Percentiles rank a stretch among this genome's conserved stretches.
These are phyloP conservation scores for Drosophila erecta DNA, from an alignment of 1,140 invertebrate species.

Conservation along the genomic window DNA sequence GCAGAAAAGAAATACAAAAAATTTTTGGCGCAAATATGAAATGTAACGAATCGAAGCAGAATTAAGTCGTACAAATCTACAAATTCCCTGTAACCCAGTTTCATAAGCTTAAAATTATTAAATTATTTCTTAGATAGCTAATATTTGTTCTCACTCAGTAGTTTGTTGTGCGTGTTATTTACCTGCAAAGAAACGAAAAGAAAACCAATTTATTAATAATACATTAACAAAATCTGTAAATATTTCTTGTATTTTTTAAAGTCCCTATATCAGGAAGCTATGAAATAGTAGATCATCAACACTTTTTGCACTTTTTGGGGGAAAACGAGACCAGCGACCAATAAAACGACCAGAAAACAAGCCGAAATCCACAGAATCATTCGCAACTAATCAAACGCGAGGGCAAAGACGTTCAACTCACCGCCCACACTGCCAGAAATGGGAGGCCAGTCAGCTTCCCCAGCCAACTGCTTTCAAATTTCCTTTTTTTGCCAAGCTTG, in stretches of 20 bases:
- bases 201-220: not conserved
- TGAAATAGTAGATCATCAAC: too few relatives aligned
- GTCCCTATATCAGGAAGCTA: too few relatives aligned
- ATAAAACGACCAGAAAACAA: not conserved
- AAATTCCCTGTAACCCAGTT: too few relatives aligned
- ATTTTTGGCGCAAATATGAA: not conserved
- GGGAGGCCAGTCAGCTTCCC: not conserved
- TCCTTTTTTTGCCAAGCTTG: constrained; percentile 8
- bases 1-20: not conserved
- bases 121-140: too few relatives aligned
- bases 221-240: too few relatives aligned
- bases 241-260: too few relatives aligned
- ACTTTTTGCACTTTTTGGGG: too few relatives aligned
- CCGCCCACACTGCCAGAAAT: constrained; percentile 31
- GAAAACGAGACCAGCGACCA: not conserved
- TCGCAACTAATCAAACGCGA: constrained; percentile 65
- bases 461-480: too few relatives aligned
- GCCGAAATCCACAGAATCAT: constrained; percentile 49
- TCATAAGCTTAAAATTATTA: too few relatives aligned
- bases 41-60: too few relatives aligned
- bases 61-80: not conserved
- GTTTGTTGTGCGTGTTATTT: not conserved
- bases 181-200: constrained; percentile 9
- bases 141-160: not conserved
- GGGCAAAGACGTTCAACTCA: constrained; percentile 6